Evolutionary conservation across 2,797 vertebrate genomes (phyloP), one percentile per base, ranked within the genome.

Genomic region (Urosaurus nigricauda): DNA sequence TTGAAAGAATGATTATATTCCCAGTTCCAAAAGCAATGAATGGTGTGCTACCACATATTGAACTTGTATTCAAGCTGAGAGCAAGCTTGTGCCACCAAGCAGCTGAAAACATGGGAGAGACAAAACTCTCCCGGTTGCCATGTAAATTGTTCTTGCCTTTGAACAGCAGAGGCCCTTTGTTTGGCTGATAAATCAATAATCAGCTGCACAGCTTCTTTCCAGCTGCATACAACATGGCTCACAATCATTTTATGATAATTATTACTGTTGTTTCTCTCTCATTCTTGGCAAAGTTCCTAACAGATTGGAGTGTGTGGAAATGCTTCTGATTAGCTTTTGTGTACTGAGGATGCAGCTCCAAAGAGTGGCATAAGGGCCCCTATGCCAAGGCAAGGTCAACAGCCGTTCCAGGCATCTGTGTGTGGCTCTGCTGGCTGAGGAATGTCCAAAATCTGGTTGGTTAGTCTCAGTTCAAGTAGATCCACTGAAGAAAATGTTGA

Each of bases 11-110:
- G 60, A 77, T 86, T 26, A 32, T 77, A 51, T 29, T 53, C 17
- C 16, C 19, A 12, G 73, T 51, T 56, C 4, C 51, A 12, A 79
- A 43, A 29, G 24, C 70, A 83, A n/a, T 0, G 0, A 32, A 77
- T 2, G 1, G 43, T n/a, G 32, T 74, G 37, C 70, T 0, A 0
- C 63, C 5, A 0, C 0, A 51, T 63, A 37, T 0, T 0, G 24
- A 83, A 53, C 68, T 73, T 71, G 7, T 40, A 32, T 83, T 89
- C 47, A 26, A 35, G 68, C 1, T 0, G 89, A 89, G 53, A 79
- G 4, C 24, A 84, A 9, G 43, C 13, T 19, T 60, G 16, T 63
- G 63, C 68, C 16, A 29, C 89, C 70, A 17, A 90, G 21, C 86
- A 74, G 0, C 17, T 32, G 32, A 40, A 58, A 89, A 51, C 6